phyloP scores from a whole-genome alignment of 2,888 invertebrate genomes.

The Nemurella pictetii region DNA sequence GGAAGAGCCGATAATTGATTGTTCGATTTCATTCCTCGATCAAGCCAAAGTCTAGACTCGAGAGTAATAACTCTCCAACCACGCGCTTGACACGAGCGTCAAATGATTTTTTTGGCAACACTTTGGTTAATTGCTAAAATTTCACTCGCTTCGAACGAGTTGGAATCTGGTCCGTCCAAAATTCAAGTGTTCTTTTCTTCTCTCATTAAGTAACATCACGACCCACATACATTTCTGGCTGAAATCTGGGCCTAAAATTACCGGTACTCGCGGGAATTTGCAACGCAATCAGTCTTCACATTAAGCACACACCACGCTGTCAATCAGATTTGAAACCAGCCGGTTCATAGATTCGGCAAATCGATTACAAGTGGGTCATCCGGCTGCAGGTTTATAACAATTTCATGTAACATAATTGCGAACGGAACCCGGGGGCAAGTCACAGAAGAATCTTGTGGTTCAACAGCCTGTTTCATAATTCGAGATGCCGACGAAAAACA shows the following conservation, averaged over 20 bases:
- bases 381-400: not conserved
- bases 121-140: not conserved
- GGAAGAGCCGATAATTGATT: not conserved
- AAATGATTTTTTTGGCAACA: not conserved
- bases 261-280: too few relatives aligned
- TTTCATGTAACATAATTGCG: not conserved
- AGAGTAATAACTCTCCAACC: not conserved
- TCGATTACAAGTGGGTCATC: not conserved
- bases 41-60: not conserved
- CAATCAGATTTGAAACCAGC: too few relatives aligned
- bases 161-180: too few relatives aligned
- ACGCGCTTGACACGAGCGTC: not conserved
- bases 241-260: too few relatives aligned
- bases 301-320: too few relatives aligned
- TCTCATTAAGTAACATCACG: too few relatives aligned
- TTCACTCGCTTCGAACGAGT: too few relatives aligned
- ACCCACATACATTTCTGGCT: too few relatives aligned
- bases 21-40: not conserved
- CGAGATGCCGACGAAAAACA: not conserved
- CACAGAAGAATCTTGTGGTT: not conserved
- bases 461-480: not conserved
- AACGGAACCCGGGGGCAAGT: not conserved
- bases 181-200: too few relatives aligned
- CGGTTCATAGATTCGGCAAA: not conserved
- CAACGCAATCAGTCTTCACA: too few relatives aligned